Base-by-base conservation (phyloP, 1,140 invertebrate species). In the Tachypleus tridentatus region DNA sequence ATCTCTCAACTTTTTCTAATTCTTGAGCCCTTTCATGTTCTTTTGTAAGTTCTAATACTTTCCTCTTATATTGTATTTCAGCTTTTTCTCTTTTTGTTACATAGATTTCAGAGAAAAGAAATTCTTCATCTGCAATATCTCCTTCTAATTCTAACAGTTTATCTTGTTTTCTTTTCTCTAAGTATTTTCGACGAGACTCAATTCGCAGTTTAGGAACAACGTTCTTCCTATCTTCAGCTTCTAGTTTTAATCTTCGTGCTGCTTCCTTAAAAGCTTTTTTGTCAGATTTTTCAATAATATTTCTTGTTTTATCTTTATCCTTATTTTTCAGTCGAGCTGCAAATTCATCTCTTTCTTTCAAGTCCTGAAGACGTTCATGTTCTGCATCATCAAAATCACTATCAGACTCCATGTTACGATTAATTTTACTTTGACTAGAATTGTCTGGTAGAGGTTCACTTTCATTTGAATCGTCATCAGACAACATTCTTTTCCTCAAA, bases 61-160 rank as follows among this genome's bases (percentile, higher is more conserved):
- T 91, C 74, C 93, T 95, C 74, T 98, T 97, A 74, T 97, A 91
- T 65, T 91, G 83, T 47, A 92, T 78, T 65, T 96, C 89, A 70
- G 81, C 82, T 68, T 83, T 85, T 76, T 99, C 97, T 66, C 83
- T 78, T 72, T 89, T 84, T 7, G 93, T 97, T 63, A 99, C 80
- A 52, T 88, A 81, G 73, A 86, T 83, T 66, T 93, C 89, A 50
- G 88, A 86, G 78, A 98, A 99, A 3, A 98, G 80, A 77, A 91
- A 94, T 78, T 98, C 92, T 80, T 99, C 96, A 77, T 99, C 97
- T n/a, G 85, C 75, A 62, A 99, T 91, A 74, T 96, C 93, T 47
- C 85, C 88, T 80, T 98, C 95, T 53, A 99, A 78, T 76, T 99
- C 95, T n/a, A 86, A 82, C 54, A 98, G 83, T 81, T 99, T 98